These are phyloP conservation scores for Cepaea hortensis DNA, from an alignment of 2,888 invertebrate genomes.

Conservation along the genomic window DNA sequence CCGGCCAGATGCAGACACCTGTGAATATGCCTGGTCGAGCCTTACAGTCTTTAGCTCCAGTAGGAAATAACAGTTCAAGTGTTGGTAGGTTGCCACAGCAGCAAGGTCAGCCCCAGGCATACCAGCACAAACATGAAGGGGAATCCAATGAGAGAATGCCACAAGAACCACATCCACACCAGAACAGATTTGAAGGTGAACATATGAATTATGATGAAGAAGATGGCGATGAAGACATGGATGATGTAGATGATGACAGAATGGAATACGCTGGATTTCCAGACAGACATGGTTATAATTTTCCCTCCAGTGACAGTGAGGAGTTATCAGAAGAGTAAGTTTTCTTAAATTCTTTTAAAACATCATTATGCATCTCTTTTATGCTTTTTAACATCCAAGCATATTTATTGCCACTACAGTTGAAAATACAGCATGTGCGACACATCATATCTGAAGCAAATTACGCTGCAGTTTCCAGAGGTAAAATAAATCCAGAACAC, in stretches of 20 bases:
- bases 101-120: background rate
- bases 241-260: constrained; percentile 42
- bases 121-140: constrained; percentile 9
- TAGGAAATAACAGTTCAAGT: constrained; percentile 1
- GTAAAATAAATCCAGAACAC: too few relatives aligned
- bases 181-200: constrained; percentile 15
- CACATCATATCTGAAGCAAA: too few relatives aligned
- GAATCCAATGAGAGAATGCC: background rate
- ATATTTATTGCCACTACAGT: too few relatives aligned
- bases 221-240: constrained; percentile 40
- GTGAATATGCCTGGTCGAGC: background rate
- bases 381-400: too few relatives aligned
- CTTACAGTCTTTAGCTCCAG: background rate
- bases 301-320: constrained; percentile 40
- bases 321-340: constrained; percentile 45
- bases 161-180: background rate
- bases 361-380: too few relatives aligned
- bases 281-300: background rate
- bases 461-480: too few relatives aligned
- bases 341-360: background rate
- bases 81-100: background rate
- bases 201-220: constrained; percentile 34
- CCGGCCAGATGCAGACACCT: background rate
- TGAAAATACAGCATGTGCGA: too few relatives aligned
- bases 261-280: constrained; percentile 3